Conservation (phyloP, 2,113 vertebrate species). For the Prietella phreatophila region DNA sequence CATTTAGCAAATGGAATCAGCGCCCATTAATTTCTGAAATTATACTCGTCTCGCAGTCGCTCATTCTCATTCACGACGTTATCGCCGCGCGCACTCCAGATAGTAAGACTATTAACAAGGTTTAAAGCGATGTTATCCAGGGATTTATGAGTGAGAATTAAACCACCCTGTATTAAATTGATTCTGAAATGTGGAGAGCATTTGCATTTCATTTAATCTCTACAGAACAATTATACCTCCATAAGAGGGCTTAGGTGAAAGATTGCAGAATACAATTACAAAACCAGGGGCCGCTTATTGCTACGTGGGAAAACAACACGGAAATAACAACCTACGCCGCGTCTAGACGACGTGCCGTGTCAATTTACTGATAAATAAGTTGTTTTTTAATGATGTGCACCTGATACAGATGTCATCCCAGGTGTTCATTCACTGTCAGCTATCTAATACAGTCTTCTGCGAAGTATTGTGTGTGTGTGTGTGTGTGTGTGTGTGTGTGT, state of each 20-base stretch:
- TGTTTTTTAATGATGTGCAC: neutral
- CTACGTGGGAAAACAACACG: conserved; percentile 1
- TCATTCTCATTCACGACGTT: conserved; percentile 55
- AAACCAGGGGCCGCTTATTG: neutral
- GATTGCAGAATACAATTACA: conserved; percentile 43
- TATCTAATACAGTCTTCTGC: neutral
- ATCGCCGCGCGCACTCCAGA: conserved; percentile 52
- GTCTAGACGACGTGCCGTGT: neutral
- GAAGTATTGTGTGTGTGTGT: conserved; percentile 7
- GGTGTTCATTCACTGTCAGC: conserved; percentile 19
- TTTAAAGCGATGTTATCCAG: conserved; percentile 59
- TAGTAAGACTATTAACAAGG: conserved; percentile 57
- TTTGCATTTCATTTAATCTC: conserved; percentile 58
- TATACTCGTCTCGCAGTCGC: conserved; percentile 45
- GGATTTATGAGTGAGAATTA: conserved; percentile 56
- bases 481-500: conserved; percentile 2
- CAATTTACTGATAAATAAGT: neutral
- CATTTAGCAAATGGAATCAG: conserved; percentile 54
- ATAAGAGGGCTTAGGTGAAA: conserved; percentile 43
- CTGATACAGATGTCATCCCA: neutral
- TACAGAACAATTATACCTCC: conserved; percentile 50
- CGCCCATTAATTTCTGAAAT: conserved; percentile 54
- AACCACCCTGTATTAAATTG: conserved; percentile 57
- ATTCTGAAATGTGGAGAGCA: conserved; percentile 51
- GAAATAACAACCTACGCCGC: neutral